phyloP scores from a whole-genome alignment of 2,113 vertebrate species.

The Glaucidium brasilianum region DNA sequence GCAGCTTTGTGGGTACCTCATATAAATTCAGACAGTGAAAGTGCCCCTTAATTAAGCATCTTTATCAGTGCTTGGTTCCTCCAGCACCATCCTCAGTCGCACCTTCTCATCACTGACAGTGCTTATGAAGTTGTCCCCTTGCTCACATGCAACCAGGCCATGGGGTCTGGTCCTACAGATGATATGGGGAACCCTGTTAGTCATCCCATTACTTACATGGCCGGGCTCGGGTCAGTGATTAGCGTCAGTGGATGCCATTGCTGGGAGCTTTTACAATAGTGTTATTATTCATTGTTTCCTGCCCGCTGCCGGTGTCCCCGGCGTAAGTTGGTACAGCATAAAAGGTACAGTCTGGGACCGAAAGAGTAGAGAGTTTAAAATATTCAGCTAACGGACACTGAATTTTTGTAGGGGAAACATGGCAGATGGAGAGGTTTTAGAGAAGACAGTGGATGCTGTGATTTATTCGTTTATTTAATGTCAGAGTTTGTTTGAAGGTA shows the following conservation, averaged over 20 bases:
- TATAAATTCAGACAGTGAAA: neutral
- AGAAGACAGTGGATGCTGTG: neutral
- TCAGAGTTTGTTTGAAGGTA: neutral
- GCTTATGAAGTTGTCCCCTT: neutral
- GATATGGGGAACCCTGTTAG: neutral
- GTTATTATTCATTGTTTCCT: conserved; percentile 64
- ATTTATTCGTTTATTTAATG: conserved; percentile 20
- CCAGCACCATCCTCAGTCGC: neutral
- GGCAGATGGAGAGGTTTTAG: neutral
- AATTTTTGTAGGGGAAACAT: neutral
- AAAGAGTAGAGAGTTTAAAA: neutral
- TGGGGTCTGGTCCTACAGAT: neutral
- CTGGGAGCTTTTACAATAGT: neutral
- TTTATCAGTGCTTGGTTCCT: neutral
- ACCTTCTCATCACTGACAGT: neutral
- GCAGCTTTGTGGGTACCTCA: neutral
- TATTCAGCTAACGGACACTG: neutral
- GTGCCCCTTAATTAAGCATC: neutral
- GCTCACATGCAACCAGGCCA: neutral
- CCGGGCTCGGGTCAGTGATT: neutral
- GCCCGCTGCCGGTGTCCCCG: neutral
- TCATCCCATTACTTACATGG: neutral
- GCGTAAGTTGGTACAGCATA: neutral
- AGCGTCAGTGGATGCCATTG: neutral
- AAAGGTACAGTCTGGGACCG: neutral